Evolutionary conservation across 1,140 invertebrate genomes (phyloP).

Genomic region (Drosophila malerkotliana): DNA sequence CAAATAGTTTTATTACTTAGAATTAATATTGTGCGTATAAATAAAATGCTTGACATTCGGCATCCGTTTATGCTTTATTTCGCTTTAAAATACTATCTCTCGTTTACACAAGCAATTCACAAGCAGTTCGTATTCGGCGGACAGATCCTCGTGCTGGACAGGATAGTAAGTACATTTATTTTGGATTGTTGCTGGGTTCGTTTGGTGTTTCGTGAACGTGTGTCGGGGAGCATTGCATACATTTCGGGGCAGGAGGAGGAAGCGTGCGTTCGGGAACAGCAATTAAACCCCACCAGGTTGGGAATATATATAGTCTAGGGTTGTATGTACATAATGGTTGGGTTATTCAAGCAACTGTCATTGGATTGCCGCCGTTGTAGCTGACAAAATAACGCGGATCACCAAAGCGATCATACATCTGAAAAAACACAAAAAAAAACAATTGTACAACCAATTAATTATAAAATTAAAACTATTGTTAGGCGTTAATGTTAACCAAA

Average conservation of each 20-base stretch:
- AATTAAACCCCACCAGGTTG: conserved; percentile 20
- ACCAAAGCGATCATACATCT: conserved; percentile 80
- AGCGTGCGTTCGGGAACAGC: conserved; percentile 30
- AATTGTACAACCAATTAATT: conserved; percentile 6
- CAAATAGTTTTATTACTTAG: conserved; percentile 43
- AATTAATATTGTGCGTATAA: conserved; percentile 56
- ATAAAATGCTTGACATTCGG: conserved; percentile 74
- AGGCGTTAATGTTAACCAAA: conserved; percentile 12
- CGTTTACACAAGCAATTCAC: conserved; percentile 37
- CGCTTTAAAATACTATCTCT: conserved; percentile 38
- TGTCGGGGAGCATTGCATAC: conserved; percentile 49
- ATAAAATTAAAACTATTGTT: conserved; percentile 2
- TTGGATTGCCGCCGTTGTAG: conserved; percentile 77
- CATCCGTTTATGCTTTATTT: conserved; percentile 68
- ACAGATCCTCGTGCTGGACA: not conserved
- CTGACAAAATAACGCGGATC: conserved; percentile 81
- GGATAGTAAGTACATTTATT: conserved; percentile 45
- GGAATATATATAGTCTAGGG: conserved; percentile 34
- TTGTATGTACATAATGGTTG: conserved; percentile 53
- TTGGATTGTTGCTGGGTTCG: conserved; percentile 3
- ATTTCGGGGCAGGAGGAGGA: conserved; percentile 16
- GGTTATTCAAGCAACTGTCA: conserved; percentile 73
- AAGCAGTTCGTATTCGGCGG: conserved; percentile 4
- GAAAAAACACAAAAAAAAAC: conserved; percentile 50
- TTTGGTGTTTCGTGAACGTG: conserved; percentile 41